Evolutionary conservation across 1,140 invertebrate genomes (phyloP).

Genomic region (Paraescarpia echinospica): DNA sequence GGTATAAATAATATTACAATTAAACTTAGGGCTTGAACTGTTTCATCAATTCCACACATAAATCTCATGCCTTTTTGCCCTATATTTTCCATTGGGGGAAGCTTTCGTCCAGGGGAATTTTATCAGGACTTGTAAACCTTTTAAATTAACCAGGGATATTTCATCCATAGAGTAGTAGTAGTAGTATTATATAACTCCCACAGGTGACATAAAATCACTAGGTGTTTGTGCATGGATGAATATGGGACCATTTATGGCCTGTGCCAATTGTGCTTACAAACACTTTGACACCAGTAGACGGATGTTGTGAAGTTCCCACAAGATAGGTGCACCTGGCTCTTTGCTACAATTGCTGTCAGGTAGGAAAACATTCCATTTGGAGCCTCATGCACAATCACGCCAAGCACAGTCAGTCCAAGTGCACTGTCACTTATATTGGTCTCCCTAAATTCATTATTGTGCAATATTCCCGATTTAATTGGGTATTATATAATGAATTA

Average conservation of each 20-base stretch:
- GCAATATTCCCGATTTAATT: too few species aligned
- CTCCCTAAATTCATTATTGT: too few species aligned
- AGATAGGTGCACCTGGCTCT: not conserved
- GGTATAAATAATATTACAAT: not conserved
- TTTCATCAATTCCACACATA: not conserved
- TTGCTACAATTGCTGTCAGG: not conserved
- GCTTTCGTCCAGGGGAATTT: too few species aligned
- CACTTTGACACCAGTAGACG: not conserved
- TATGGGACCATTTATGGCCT: not conserved
- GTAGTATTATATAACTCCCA: not conserved
- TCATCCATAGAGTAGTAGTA: too few species aligned
- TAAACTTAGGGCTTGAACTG: not conserved
- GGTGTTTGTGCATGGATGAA: not conserved
- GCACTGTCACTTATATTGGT: too few species aligned
- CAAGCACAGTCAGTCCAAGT: not conserved
- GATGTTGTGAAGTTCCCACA: not conserved
- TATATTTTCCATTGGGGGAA: not conserved
- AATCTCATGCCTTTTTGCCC: not conserved
- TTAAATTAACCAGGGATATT: too few species aligned
- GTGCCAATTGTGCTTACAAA: not conserved
- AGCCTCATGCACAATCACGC: not conserved
- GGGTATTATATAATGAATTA: too few species aligned
- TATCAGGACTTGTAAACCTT: too few species aligned
- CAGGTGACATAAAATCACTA: not conserved
- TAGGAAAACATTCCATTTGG: not conserved